Base-by-base conservation (phyloP, 1,140 invertebrate genomes). In the Cydia pomonella region DNA sequence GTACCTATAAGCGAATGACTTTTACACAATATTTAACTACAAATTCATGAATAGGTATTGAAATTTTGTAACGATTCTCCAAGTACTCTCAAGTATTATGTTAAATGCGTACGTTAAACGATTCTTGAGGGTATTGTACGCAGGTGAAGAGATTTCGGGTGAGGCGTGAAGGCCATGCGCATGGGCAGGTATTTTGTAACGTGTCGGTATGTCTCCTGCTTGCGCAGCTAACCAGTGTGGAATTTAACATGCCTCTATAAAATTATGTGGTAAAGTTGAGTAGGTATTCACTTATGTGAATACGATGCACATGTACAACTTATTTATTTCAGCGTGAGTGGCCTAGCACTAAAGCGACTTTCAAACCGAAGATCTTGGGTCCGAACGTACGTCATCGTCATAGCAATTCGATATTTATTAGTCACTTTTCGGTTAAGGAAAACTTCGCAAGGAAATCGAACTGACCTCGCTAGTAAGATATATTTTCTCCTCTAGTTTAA, bases 181-280 rank as follows among this genome's bases (percentile, higher is more conserved):
- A 59, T 59, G 53, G 53, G 53, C 21, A 59, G 53, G 53, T 23
- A 59, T 59, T 59, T 21, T 59, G 53, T 59, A 59, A 59, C 53
- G 18, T 23, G 21, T 18, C 21, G 53, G 53, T 12, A 59, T 23
- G 53, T n/a, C 21, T 59, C 53, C 21, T 59, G 21, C 6, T 6
- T 12, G 18, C 9, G 3, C 23, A 23, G 16, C 53, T 50, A 59
- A 59, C 18, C 21, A 23, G 16, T n/a, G 3, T n/a, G 16, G n/a
- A 50, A 50, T 50, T 50, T 50, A 50, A 50, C 16, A 50, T 18
- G 5, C 47, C 47, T n/a, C 47, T 50, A 18, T 50, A 50, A 50
- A 50, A 18, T 50, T 50, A 18, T 18, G 6, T n/a, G n/a, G 47
- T n/a, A 50, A 50, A n/a, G 47, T 7, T 13, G 1, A n/a, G 47